Evolutionary conservation across 2,113 vertebrate genomes (phyloP).

Genomic region (Misgurnus anguillicaudatus): DNA sequence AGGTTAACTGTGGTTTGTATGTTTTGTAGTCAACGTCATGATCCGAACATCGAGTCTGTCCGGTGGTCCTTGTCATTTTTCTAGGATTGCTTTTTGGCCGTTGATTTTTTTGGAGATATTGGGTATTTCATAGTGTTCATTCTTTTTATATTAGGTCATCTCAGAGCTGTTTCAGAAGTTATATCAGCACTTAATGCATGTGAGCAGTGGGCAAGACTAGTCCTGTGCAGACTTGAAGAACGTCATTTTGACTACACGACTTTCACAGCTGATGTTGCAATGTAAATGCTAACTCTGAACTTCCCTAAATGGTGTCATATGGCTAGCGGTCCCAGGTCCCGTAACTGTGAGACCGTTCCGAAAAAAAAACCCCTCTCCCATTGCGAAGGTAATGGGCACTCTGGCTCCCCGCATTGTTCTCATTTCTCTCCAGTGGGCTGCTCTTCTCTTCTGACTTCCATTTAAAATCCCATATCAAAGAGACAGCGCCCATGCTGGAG

Average conservation of each 20-base stretch:
- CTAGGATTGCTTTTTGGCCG: constrained; percentile 50
- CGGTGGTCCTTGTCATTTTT: constrained; percentile 36
- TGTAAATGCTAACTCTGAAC: constrained; percentile 35
- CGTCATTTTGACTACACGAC: constrained; percentile 6
- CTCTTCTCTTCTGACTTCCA: constrained; percentile 40
- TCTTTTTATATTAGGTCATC: constrained; percentile 26
- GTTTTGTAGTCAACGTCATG: constrained; percentile 52
- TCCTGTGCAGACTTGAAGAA: constrained; percentile 14
- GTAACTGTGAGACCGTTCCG: constrained; percentile 31
- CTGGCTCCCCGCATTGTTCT: constrained; percentile 44
- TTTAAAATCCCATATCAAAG: constrained; percentile 48
- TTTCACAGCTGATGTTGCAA: constrained; percentile 25
- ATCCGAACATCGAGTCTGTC: constrained; percentile 45
- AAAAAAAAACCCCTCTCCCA: constrained; percentile 43
- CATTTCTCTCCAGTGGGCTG: constrained; percentile 35
- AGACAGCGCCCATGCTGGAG: constrained; percentile 40
- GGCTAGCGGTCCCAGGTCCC: constrained; percentile 34
- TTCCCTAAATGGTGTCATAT: constrained; percentile 48
- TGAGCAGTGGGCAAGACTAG: constrained; percentile 7
- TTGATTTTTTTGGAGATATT: constrained; percentile 41
- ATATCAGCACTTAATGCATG: constrained; percentile 5
- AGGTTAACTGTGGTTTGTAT: constrained; percentile 49
- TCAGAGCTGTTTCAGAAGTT: constrained; percentile 26
- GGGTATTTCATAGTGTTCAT: constrained; percentile 17
- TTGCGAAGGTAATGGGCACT: constrained; percentile 47